Evolutionary conservation across 1,140 invertebrate species (phyloP).

Genomic region (Drosophila nigromelanica): DNA sequence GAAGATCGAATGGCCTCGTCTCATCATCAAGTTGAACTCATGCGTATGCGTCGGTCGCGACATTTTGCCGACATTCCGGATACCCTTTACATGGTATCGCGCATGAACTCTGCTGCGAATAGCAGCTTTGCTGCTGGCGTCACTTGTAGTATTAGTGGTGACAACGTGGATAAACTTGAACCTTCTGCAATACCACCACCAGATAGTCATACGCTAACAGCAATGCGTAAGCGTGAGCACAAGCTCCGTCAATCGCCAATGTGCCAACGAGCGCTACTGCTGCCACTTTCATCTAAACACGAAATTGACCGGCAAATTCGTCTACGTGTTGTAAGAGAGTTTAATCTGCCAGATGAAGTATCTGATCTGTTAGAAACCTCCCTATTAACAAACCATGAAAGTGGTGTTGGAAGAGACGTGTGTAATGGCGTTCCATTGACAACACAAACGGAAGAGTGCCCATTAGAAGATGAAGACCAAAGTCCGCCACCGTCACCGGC

Average conservation of each 20-base stretch:
- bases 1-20: conserved; percentile 90
- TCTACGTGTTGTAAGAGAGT: conserved; percentile 95
- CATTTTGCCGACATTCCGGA: conserved; percentile 93
- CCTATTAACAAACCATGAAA: conserved; percentile 51
- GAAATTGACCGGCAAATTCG: conserved; percentile 92
- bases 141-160: conserved; percentile 85
- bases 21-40: conserved; percentile 88
- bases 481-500: conserved; percentile 79
- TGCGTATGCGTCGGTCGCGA: conserved; percentile 89
- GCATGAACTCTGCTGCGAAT: conserved; percentile 75
- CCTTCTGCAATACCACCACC: conserved; percentile 88
- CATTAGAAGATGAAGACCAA: conserved; percentile 69
- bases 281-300: conserved; percentile 90
- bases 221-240: conserved; percentile 93
- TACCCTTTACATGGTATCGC: conserved; percentile 95
- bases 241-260: conserved; percentile 92
- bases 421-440: conserved; percentile 30
- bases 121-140: conserved; percentile 86
- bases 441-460: conserved; percentile 45
- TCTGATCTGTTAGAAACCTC: conserved; percentile 91
- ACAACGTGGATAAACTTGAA: conserved; percentile 86
- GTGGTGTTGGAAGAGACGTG: conserved; percentile 36
- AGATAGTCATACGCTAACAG: conserved; percentile 89
- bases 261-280: conserved; percentile 90
- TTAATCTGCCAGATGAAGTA: conserved; percentile 96